phyloP scores from a whole-genome alignment of 2,113 vertebrate genomes.

The Crotophaga sulcirostris region DNA sequence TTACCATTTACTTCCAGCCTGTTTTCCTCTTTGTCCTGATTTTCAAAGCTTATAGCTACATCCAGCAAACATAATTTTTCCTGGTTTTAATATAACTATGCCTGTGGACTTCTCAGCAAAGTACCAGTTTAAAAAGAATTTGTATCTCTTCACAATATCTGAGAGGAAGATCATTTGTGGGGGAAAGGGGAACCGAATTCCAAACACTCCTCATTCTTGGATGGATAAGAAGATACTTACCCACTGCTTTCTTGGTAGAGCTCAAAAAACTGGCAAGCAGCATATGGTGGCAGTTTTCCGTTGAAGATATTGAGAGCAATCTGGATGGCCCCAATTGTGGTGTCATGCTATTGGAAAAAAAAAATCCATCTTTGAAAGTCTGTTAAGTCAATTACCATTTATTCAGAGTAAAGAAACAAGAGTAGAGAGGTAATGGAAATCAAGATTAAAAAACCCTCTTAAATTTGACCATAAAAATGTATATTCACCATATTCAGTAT shows the following conservation, averaged over 20 bases:
- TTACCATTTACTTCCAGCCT: background rate
- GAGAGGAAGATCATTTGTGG: background rate
- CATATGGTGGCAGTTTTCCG: slow-evolving; percentile 83
- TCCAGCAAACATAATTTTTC: background rate
- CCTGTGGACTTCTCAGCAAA: background rate
- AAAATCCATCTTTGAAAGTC: background rate
- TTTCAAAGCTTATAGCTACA: background rate
- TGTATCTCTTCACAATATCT: background rate
- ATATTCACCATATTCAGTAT: background rate
- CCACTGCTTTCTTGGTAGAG: slow-evolving; percentile 83
- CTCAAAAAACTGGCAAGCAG: slow-evolving; percentile 88
- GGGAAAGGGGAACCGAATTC: background rate
- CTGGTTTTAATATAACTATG: background rate
- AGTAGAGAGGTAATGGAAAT: background rate
- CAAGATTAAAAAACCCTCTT: background rate
- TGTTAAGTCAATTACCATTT: background rate
- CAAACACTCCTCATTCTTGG: background rate
- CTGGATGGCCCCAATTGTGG: slow-evolving; percentile 86
- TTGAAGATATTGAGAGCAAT: slow-evolving; percentile 85
- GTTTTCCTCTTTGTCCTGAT: background rate
- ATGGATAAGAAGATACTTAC: slow-evolving; percentile 70
- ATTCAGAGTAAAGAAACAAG: background rate
- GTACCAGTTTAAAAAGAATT: background rate
- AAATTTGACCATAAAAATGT: background rate
- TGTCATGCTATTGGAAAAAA: slow-evolving; percentile 74